Evolutionary conservation across 2,797 vertebrate species (phyloP).

Genomic region (Sphenopsis melanotis): DNA sequence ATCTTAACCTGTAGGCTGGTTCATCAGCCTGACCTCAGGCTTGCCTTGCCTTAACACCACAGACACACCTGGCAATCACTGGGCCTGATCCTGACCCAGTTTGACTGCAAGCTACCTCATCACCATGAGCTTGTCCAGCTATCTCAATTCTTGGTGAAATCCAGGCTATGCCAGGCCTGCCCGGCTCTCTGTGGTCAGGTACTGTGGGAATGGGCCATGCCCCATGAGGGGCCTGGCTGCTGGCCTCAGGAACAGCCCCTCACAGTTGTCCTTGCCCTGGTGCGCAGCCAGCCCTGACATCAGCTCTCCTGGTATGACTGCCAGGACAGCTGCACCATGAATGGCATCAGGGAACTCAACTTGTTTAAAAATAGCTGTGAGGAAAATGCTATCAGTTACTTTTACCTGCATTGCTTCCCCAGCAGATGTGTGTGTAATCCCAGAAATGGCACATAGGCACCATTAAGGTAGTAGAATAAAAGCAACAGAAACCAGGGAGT

Average conservation of each 20-base stretch:
- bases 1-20: background rate
- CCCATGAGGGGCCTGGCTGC: background rate
- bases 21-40: background rate
- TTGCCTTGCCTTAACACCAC: background rate
- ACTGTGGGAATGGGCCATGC: background rate
- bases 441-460: background rate
- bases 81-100: background rate
- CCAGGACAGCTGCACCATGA: slow-evolving; percentile 32
- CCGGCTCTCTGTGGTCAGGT: background rate
- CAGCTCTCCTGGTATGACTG: background rate
- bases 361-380: slow-evolving; percentile 2
- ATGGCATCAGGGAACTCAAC: background rate
- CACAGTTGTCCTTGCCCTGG: background rate
- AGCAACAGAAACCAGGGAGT: background rate
- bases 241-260: background rate
- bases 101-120: background rate
- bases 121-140: background rate
- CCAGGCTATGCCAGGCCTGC: background rate
- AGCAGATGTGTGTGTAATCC: background rate
- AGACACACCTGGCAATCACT: background rate
- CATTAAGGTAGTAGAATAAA: background rate
- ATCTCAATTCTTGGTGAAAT: background rate
- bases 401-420: background rate
- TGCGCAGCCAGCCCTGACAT: background rate
- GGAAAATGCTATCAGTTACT: background rate